These are phyloP conservation scores for Pseudomyrmex sp. DNA, from an alignment of 1,140 invertebrate species.

Conservation along the genomic window DNA sequence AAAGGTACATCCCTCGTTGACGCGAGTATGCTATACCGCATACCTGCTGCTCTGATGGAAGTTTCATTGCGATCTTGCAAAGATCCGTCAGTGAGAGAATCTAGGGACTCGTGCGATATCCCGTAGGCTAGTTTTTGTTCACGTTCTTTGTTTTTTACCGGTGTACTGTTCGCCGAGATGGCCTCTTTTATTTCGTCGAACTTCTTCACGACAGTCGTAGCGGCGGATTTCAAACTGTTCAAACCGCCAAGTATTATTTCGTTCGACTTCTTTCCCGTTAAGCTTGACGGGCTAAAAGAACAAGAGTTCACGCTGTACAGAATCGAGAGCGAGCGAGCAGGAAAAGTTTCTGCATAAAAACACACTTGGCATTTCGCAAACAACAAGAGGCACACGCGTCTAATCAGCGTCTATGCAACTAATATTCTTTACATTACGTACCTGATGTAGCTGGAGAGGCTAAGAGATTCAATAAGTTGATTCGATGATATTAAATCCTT, in stretches of 20 bases:
- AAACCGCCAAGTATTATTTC: conserved; percentile 94
- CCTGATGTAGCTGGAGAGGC: conserved; percentile 83
- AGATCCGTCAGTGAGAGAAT: conserved; percentile 83
- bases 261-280: conserved; percentile 94
- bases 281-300: conserved; percentile 89
- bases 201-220: conserved; percentile 94
- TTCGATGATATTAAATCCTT: conserved; percentile 82
- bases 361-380: background rate
- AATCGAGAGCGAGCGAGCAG: background rate
- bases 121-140: conserved; percentile 81
- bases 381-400: conserved; percentile 1
- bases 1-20: too few species aligned
- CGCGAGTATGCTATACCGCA: background rate
- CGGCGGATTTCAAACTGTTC: conserved; percentile 94
- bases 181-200: conserved; percentile 97
- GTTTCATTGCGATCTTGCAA: conserved; percentile 83
- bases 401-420: conserved; percentile 34
- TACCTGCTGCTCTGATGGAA: conserved; percentile 76
- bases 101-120: conserved; percentile 82
- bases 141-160: conserved; percentile 88
- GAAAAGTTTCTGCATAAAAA: background rate
- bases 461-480: conserved; percentile 83
- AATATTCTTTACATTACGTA: conserved; percentile 68
- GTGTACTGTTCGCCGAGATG: conserved; percentile 94
- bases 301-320: background rate